These are phyloP conservation scores for Vultur gryphus DNA, from an alignment of 2,797 vertebrate species.

Conservation along the genomic window DNA sequence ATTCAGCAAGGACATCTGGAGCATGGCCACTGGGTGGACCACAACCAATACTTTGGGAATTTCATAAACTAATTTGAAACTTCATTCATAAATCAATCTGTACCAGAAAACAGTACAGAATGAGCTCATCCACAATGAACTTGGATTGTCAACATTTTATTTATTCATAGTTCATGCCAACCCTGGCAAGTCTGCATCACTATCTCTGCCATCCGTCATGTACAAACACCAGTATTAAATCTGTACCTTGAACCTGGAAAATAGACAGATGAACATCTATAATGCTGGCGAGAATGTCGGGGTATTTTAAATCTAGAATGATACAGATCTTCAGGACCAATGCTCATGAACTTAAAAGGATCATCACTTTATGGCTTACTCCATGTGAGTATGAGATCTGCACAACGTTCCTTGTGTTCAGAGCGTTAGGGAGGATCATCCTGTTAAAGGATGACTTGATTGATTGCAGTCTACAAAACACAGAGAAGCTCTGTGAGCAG, in stretches of 20 bases:
- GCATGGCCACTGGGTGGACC: background rate
- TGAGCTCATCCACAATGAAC: slow-evolving; percentile 28
- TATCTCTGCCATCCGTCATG: background rate
- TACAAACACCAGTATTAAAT: background rate
- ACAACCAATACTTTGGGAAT: background rate
- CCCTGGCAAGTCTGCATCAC: background rate
- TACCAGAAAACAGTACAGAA: background rate
- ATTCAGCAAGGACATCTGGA: background rate
- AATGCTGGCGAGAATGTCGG: background rate
- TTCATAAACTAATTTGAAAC: background rate
- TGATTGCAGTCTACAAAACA: background rate
- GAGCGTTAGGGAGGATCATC: background rate
- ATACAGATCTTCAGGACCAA: background rate
- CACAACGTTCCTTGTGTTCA: background rate
- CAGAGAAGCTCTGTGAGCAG: background rate
- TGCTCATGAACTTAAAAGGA: background rate
- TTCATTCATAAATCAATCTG: slow-evolving; percentile 53
- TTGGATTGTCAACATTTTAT: slow-evolving; percentile 30
- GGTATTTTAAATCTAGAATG: background rate
- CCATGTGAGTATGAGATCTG: background rate
- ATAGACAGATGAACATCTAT: background rate
- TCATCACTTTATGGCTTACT: background rate
- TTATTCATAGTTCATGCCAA: background rate
- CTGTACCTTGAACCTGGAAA: background rate
- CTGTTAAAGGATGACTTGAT: background rate